Evolutionary conservation across 2,797 vertebrate genomes (phyloP), one percentile per base, ranked within the genome.

Genomic region (Bothrops alternatus): DNA sequence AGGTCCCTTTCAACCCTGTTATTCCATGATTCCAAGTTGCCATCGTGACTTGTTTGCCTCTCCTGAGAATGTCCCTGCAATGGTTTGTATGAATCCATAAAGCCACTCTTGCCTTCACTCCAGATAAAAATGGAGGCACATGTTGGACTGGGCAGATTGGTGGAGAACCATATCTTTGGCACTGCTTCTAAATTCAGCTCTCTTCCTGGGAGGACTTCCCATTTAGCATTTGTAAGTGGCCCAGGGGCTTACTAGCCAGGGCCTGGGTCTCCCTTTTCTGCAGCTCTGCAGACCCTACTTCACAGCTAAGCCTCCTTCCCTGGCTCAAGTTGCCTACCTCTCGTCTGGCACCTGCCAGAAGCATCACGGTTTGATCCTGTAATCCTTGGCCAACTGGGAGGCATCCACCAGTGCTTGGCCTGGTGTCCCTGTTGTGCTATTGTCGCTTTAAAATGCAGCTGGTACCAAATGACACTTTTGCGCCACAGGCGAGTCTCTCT

Each of bases 281-380:
- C 73, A 25, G 73, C 37, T 82, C 37, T 23, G 37, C 10, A 25
- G 10, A 8, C 20, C n/a, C 20, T 20, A 5, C 10, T 47, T 11
- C 20, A 37, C 65, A 37, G 65, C 73, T 25, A 37, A 82, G 73
- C 37, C 37, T 23, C 37, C 10, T 25, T 47, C 18, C 0, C 37
- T 47, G 37, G 3, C 20, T 78, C 16, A 20, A 42, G 37, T 11
- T 6, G 56, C 18, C 14, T 6, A 53, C 37, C 3, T 20, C 73
- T 4, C 20, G 4, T 47, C 37, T 1, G 37, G 23, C 73, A 82
- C 20, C 73, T 47, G 37, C 73, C 73, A 82, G 37, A 11, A 82
- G 42, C 20, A 25, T 25, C 37, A 25, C 0, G 0, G 1, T 20
- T 12, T 82, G 37, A 25, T 11, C 37, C 20, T 1, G 10, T 12